Evolutionary conservation across 2,888 invertebrate species (phyloP), one percentile per base, ranked within the genome.

Genomic region (Drosophila leonis): DNA sequence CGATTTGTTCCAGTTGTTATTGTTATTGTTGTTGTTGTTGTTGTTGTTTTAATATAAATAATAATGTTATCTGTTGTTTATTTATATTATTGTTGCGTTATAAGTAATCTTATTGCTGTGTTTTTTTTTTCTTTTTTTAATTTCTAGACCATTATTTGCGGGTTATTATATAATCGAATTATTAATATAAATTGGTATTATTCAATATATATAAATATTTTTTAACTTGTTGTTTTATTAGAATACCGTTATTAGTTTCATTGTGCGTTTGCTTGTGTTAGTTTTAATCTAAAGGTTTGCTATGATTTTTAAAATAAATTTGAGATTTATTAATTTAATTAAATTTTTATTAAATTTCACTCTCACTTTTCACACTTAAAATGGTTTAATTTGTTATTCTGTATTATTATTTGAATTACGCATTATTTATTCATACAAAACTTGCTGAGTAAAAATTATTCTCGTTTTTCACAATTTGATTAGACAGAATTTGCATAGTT

Each of bases 211-310:
- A 57, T 70, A 52, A 54, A 66, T 65, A 66, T 27, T 56, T 57
- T 13, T 18, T 10, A n/a, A 12, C 13, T 55, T 81, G 46, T 69
- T 69, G 39, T 69, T 67, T 52, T 31, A 69, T 86, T 89, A 81
- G 66, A 87, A 77, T 73, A 57, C 54, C 72, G 67, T 88, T 88
- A 77, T 90, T 71, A 82, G 69, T 55, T 74, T 79, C 88, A 90
- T 90, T 90, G 90, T 88, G 85, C 88, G 90, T 82, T 85, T 73
- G 46, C 59, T 82, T 60, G 37, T 54, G 54, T 78, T 72, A 46
- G 35, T 70, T 84, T 84, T 72, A 66, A 83, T 86, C 67, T 74
- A 70, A 75, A 48, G 66, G 46, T 64, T 80, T 60, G 67, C 79
- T 66, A 54, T n/a, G 15, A 67, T 67, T 67, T 48, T 24, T 24